Conservation (phyloP, 1,140 invertebrate species). For the Neotoxoptera formosana region DNA sequence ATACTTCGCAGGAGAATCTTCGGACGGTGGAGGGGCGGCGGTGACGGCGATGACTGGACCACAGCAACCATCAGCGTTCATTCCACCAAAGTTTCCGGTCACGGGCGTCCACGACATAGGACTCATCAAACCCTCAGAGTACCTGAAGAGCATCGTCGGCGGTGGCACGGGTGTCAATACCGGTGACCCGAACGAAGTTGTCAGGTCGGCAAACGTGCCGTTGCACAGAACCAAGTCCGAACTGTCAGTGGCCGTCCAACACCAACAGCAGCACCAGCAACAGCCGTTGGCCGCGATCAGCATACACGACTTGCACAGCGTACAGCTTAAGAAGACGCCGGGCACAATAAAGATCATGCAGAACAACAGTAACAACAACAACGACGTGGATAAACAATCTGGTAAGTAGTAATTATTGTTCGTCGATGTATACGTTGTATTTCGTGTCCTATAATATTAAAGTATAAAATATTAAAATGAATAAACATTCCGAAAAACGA, state of each 20-base stretch:
- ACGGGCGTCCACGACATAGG: slow-evolving; percentile 70
- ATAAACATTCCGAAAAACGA: too few species aligned
- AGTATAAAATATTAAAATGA: too few species aligned
- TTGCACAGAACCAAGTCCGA: slow-evolving; percentile 56
- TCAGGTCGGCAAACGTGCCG: not conserved
- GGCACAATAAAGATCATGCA: slow-evolving; percentile 76
- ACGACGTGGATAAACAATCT: slow-evolving; percentile 64
- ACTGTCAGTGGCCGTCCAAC: slow-evolving; percentile 60
- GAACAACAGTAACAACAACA: slow-evolving; percentile 66
- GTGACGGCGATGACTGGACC: not conserved
- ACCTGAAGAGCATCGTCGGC: slow-evolving; percentile 79
- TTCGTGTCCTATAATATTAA: not conserved
- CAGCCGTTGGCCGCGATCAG: slow-evolving; percentile 84
- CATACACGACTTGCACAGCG: slow-evolving; percentile 83
- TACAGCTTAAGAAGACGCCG: slow-evolving; percentile 79
- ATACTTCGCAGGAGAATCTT: not conserved
- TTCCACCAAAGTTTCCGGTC: slow-evolving; percentile 82
- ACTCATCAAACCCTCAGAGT: slow-evolving; percentile 92
- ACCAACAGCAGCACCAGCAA: slow-evolving; percentile 62
- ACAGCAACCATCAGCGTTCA: slow-evolving; percentile 84
- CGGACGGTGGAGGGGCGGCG: slow-evolving; percentile 13
- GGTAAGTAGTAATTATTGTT: slow-evolving; percentile 37
- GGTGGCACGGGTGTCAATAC: slow-evolving; percentile 71
- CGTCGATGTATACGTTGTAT: not conserved
- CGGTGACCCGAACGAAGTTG: slow-evolving; percentile 60